A percentile compares a stretch with the other conserved stretches of the same genome.
Evolutionary conservation across 2,113 vertebrate species (phyloP).

Genomic region (Salvelinus sp.): DNA sequence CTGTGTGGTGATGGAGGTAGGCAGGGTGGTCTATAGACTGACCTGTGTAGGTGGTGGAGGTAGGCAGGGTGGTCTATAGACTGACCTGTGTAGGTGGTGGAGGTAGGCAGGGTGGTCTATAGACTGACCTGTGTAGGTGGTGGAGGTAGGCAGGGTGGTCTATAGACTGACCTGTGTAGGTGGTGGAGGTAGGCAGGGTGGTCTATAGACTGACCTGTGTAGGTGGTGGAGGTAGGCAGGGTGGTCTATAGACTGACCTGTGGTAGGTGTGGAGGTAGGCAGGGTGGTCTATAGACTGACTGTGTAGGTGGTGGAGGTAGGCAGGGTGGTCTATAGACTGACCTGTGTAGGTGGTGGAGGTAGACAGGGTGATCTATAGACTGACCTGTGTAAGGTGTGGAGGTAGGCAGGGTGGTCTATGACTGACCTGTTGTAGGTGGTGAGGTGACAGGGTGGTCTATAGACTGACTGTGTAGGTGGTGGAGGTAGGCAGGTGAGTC

Average conservation of each 20-base stretch:
- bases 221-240: neutral
- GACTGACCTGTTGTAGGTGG: too few species aligned
- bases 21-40: constrained; percentile 54
- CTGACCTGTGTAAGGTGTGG: too few species aligned
- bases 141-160: neutral
- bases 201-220: neutral
- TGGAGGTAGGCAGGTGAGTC: too few species aligned
- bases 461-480: too few species aligned
- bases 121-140: too few species aligned
- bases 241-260: neutral
- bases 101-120: neutral
- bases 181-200: neutral
- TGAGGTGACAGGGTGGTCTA: too few species aligned
- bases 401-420: too few species aligned
- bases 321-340: neutral
- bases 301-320: too few species aligned
- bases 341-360: constrained; percentile 59
- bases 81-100: too few species aligned
- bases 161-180: neutral
- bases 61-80: too few species aligned
- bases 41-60: too few species aligned
- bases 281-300: constrained; percentile 46
- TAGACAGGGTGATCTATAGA: neutral
- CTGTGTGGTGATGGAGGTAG: constrained; percentile 82
- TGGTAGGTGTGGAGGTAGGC: constrained; percentile 78